Evolutionary conservation across 2,113 vertebrate species (phyloP).

Genomic region (Antechinus stuartii): DNA sequence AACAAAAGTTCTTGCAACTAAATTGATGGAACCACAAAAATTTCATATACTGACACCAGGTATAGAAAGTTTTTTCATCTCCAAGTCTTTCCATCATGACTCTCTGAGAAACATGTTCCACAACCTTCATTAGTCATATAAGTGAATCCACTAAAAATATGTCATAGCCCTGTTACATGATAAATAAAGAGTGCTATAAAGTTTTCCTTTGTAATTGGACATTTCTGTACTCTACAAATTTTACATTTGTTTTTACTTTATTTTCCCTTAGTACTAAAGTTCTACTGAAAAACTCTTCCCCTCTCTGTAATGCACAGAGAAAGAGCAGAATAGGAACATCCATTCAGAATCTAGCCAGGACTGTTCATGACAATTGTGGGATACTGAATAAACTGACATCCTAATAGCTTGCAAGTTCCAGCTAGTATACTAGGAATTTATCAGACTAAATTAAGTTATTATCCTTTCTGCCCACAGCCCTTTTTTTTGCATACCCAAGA

Average conservation of each 20-base stretch:
- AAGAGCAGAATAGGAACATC: neutral
- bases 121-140: neutral
- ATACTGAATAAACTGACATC: neutral
- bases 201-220: neutral
- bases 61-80: neutral
- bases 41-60: neutral
- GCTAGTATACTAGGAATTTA: neutral
- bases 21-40: neutral
- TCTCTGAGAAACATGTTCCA: neutral
- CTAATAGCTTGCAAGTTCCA: neutral
- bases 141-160: neutral
- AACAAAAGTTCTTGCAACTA: neutral
- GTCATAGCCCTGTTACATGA: neutral
- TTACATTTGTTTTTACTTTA: neutral
- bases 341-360: neutral
- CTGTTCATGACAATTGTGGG: neutral
- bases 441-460: neutral
- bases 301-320: neutral
- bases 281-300: neutral
- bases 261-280: neutral
- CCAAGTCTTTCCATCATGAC: neutral
- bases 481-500: neutral
- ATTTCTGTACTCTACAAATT: neutral
- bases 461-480: neutral
- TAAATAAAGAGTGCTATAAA: neutral